Conservation (phyloP, 1,140 invertebrate species). For the Fopius arisanus region DNA sequence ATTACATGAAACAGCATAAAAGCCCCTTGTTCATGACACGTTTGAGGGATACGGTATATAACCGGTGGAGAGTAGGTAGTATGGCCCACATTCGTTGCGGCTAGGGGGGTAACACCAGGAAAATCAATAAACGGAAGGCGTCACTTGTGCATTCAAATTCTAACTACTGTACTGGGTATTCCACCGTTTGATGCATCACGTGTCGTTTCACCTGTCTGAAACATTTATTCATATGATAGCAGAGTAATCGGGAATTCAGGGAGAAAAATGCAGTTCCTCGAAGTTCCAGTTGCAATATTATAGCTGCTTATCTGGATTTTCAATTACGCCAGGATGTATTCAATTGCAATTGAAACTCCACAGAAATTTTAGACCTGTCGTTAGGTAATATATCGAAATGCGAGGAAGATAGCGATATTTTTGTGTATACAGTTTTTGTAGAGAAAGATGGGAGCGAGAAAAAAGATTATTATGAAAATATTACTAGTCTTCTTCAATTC, state of each 20-base stretch:
- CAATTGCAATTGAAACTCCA: no score
- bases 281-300: no score
- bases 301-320: no score
- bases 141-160: conserved; percentile 43
- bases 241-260: neutral
- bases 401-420: no score
- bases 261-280: no score
- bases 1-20: conserved; percentile 6
- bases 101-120: conserved; percentile 33
- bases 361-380: no score
- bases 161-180: neutral
- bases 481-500: no score
- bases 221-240: neutral
- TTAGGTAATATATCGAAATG: no score
- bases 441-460: no score
- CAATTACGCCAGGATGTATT: no score
- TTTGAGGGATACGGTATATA: neutral
- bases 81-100: conserved; percentile 53
- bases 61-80: conserved; percentile 10
- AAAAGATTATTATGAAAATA: no score
- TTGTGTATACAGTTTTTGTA: no score
- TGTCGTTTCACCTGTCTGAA: neutral
- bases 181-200: neutral
- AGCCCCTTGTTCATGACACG: conserved; percentile 5
- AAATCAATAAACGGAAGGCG: conserved; percentile 63